These are phyloP conservation scores for Tipula helvola DNA, from an alignment of 2,888 invertebrate species.

Conservation along the genomic window DNA sequence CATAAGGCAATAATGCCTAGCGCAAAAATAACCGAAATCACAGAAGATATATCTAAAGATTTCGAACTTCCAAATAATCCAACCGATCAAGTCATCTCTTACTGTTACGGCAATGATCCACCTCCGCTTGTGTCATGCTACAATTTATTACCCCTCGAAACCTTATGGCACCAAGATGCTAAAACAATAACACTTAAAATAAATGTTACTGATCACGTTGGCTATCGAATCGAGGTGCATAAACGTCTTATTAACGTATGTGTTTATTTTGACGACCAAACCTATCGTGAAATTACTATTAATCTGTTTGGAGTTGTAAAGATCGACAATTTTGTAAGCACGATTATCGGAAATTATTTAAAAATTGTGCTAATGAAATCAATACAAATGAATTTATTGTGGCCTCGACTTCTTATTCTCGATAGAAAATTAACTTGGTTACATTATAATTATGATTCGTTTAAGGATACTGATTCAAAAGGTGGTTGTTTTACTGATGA, in stretches of 20 bases:
- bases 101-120: neutral
- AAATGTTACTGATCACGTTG: neutral
- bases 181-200: neutral
- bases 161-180: neutral
- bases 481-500: neutral
- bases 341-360: neutral
- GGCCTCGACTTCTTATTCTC: neutral
- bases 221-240: neutral
- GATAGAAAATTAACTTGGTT: neutral
- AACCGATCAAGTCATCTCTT: neutral
- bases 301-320: neutral
- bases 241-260: neutral
- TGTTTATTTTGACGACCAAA: neutral
- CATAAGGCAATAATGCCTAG: neutral
- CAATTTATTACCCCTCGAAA: neutral
- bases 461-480: neutral
- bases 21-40: neutral
- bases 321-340: neutral
- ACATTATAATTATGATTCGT: neutral
- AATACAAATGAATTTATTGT: neutral
- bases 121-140: neutral
- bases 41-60: neutral
- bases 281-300: neutral
- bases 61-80: neutral
- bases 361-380: neutral